These are phyloP conservation scores for Aspiorhynchus laticeps DNA, from an alignment of 2,113 vertebrate genomes.

Conservation along the genomic window DNA sequence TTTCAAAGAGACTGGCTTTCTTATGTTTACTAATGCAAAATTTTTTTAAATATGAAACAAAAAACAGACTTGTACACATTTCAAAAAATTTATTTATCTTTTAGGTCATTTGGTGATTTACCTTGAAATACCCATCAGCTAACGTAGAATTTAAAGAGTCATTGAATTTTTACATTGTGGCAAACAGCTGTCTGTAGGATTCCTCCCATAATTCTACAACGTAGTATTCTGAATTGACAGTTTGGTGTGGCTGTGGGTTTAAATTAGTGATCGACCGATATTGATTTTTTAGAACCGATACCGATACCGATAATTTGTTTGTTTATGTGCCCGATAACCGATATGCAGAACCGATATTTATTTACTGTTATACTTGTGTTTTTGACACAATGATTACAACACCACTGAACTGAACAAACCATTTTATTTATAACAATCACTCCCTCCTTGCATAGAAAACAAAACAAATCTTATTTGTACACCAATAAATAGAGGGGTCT, in stretches of 20 bases:
- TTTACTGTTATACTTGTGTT: no score
- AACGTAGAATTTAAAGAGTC: not conserved
- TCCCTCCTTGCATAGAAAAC: no score
- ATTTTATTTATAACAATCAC: no score
- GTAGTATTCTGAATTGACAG: constrained; percentile 5
- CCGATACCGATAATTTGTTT: no score
- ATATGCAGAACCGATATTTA: no score
- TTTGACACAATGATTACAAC: no score
- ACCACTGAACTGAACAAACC: no score
- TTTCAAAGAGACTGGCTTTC: not conserved
- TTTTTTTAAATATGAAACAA: not conserved
- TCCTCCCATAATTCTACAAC: not conserved
- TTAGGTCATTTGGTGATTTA: not conserved
- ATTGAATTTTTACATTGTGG: not conserved
- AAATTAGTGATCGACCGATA: no score
- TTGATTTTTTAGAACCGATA: no score
- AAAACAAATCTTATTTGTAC: no score
- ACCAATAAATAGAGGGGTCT: no score
- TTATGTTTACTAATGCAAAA: not conserved
- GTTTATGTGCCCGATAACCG: no score
- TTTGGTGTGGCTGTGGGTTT: constrained; percentile 10
- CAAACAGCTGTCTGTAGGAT: not conserved
- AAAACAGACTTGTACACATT: not conserved
- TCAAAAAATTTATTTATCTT: not conserved
- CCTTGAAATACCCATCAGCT: not conserved